Evolutionary conservation across 1,140 invertebrate genomes (phyloP), one percentile per base, ranked within the genome.

Genomic region (Steinernema khuongi): DNA sequence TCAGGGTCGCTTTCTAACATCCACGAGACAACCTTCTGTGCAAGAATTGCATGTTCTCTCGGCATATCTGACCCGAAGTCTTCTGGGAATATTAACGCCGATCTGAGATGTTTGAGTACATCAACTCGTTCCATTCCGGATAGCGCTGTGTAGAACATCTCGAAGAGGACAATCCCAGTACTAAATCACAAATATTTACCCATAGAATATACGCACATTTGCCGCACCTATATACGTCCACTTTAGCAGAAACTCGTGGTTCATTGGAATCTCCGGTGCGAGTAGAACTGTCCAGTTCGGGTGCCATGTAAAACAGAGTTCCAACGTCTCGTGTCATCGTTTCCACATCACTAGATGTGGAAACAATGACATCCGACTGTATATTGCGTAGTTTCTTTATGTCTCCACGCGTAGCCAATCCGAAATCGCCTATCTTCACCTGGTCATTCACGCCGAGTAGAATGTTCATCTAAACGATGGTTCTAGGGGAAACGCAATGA

Each of bases 371-470:
- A n/a, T n/a, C n/a, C n/a, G n/a, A n/a, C n/a, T n/a, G n/a, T n/a
- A n/a, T n/a, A n/a, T 79, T 28, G 31, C 18, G 33, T 79, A 68
- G 19, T 36, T 77, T 87, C 1, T 87, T 85, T 33, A 89, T 79
- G 71, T 89, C 88, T 80, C 88, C 90, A 26, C 91, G 93, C 0
- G 94, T 97, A 0, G 95, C 94, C 0, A 98, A 88, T 29, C 95
- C 95, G 87, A 98, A 97, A 87, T 98, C 95, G 67, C 95, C 95
- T 83, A 98, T 97, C 88, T 97, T 97, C 0, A 97, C 94, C 87
- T 94, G 93, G 86, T 97, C 94, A 77, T 92, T 90, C 7, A 90
- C 92, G 84, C 97, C 94, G 74, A 99, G 89, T 85, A 99, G 97
- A 83, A 99, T 95, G 86, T 99, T 99, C 0, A 94, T 93, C 96